These are phyloP conservation scores for Trogon surrucura DNA, from an alignment of 2,113 vertebrate genomes.

Conservation along the genomic window DNA sequence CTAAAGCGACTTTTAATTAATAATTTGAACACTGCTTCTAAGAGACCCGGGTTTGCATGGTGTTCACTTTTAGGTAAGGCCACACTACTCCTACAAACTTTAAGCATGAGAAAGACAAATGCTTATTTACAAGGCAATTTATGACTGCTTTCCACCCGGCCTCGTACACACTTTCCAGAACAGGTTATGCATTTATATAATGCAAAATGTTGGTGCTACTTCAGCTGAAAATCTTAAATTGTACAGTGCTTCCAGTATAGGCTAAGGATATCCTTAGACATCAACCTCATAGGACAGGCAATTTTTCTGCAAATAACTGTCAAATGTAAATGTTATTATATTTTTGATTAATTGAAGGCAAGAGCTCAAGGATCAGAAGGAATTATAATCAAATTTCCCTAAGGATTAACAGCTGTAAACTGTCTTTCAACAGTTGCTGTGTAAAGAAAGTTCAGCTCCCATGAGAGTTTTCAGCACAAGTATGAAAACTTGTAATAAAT, in stretches of 20 bases:
- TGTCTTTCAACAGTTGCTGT: neutral
- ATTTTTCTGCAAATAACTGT: neutral
- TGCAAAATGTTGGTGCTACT: neutral
- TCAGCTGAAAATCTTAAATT: neutral
- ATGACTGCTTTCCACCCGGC: neutral
- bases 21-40: neutral
- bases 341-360: neutral
- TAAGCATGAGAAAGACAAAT: neutral
- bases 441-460: neutral
- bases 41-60: neutral
- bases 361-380: neutral
- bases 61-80: neutral
- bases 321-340: neutral
- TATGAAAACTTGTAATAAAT: neutral
- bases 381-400: neutral
- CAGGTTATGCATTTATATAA: neutral
- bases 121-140: neutral
- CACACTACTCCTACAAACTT: neutral
- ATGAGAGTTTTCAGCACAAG: neutral
- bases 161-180: neutral
- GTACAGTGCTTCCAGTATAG: neutral
- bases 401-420: neutral
- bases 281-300: neutral
- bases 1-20: neutral
- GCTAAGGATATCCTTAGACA: neutral